Conservation (phyloP, 1,140 invertebrate genomes). For the Agraylea sexmaculata region DNA sequence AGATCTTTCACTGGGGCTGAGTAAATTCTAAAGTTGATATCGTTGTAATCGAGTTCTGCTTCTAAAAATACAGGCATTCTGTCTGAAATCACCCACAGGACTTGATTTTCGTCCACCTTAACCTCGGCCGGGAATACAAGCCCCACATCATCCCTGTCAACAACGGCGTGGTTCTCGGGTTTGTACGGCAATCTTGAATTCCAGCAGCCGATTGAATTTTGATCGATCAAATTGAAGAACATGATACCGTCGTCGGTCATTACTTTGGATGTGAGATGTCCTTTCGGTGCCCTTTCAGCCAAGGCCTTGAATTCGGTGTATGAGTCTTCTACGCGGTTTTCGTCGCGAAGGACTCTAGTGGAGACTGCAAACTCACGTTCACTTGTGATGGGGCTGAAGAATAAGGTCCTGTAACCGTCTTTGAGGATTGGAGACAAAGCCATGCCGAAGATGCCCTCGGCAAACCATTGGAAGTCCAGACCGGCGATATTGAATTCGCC, state of each 20-base stretch:
- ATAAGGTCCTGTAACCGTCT: conserved; percentile 56
- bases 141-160: conserved; percentile 60
- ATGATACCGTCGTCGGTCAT: conserved; percentile 62
- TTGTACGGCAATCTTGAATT: conserved; percentile 52
- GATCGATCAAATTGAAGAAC: conserved; percentile 65
- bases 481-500: conserved; percentile 69
- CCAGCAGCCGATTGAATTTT: conserved; percentile 73
- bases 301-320: conserved; percentile 60
- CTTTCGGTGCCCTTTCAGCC: conserved; percentile 50
- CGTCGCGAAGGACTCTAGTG: conserved; percentile 55
- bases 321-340: conserved; percentile 49
- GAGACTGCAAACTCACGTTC: conserved; percentile 65
- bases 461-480: conserved; percentile 70
- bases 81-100: conserved; percentile 69
- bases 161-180: conserved; percentile 54
- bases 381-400: conserved; percentile 66
- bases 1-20: conserved; percentile 50
- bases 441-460: conserved; percentile 72
- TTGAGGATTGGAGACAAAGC: conserved; percentile 49
- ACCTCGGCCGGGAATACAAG: conserved; percentile 68
- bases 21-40: conserved; percentile 67
- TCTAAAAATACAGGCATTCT: conserved; percentile 66
- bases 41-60: conserved; percentile 57
- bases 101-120: conserved; percentile 53
- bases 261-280: conserved; percentile 57